A percentile compares a stretch with the other conserved stretches of the same genome.
phyloP scores from a whole-genome alignment of 2,888 invertebrate genomes.

The Oscheius sp. region DNA sequence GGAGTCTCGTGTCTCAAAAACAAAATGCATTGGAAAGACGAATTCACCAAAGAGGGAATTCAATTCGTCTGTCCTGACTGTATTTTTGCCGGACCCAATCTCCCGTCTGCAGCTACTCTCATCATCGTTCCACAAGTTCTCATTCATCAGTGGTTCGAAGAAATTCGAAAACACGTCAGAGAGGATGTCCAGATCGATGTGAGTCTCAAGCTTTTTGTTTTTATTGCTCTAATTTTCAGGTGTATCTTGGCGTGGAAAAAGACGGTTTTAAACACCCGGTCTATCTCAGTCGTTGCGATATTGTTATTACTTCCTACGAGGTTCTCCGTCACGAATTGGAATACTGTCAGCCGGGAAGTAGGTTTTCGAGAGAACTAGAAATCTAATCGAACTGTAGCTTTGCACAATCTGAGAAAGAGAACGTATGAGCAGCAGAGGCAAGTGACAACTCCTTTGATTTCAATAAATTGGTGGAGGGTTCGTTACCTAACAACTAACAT shows the following conservation, averaged over 20 bases:
- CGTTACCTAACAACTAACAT: conserved; percentile 73
- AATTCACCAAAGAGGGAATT: conserved; percentile 18
- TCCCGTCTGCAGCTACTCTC: conserved; percentile 78
- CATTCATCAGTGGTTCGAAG: conserved; percentile 82
- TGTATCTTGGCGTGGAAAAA: conserved; percentile 51
- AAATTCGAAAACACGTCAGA: conserved; percentile 74
- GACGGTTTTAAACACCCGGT: conserved; percentile 62
- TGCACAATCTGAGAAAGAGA: conserved; percentile 72
- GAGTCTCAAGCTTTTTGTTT: background rate
- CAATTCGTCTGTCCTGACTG: conserved; percentile 42
- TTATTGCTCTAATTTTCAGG: conserved; percentile 38
- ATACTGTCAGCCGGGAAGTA: conserved; percentile 76
- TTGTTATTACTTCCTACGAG: conserved; percentile 83
- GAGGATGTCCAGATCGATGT: conserved; percentile 62
- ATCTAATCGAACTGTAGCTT: background rate
- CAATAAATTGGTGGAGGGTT: conserved; percentile 84
- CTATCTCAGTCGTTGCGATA: conserved; percentile 80
- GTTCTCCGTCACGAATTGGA: conserved; percentile 80
- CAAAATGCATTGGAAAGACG: conserved; percentile 38
- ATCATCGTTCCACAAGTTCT: conserved; percentile 82
- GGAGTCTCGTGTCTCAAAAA: conserved; percentile 11
- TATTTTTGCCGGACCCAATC: conserved; percentile 9
- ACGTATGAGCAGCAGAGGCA: conserved; percentile 80
- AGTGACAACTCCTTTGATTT: conserved; percentile 80
- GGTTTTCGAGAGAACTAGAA: conserved; percentile 39